Evolutionary conservation across 1,140 invertebrate genomes (phyloP), one percentile per base, ranked within the genome.

Genomic region (Macrocentrus cingulum): DNA sequence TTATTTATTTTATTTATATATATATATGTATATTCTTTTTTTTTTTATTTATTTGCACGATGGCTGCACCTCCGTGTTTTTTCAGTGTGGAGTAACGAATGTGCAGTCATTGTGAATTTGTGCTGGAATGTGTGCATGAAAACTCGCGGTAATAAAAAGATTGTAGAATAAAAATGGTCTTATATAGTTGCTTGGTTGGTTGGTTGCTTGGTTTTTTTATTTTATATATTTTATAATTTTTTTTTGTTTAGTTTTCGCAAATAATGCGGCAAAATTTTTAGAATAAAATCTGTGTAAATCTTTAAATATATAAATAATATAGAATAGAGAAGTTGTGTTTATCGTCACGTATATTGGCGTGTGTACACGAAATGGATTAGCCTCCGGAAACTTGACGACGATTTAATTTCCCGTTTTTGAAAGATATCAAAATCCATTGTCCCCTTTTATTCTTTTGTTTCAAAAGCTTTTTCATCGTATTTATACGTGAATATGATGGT

Each of bases 241-340:
- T 32, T 39, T 18, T 16, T 36, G 18, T 44, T 36, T 20, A 22
- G 19, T 34, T 51, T 11, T 18, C 32, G 19, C 36, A 37, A 11
- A 56, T 46, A 20, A 37, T 29, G 32, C 37, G 41, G 22, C 58
- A 59, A 59, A 54, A 59, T 45, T 59, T 54, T 42, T 59, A 34
- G 62, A 56, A 61, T 64, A 56, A 64, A 61, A 64, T 61, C 51
- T 53, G 55, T 64, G 54, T 56, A 64, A 64, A 61, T 1, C 44
- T 61, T 56, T 25, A 51, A 56, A n/a, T n/a, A 61, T 56, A 61
- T 16, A 61, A 64, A 59, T 61, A 11, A 61, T 64, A 56, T 42
- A 59, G 37, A 58, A n/a, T n/a, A n/a, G n/a, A n/a, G n/a, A n/a
- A n/a, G n/a, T n/a, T n/a, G 45, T 57, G 51, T 60, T 42, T 54